A percentile compares a stretch with the other conserved stretches of the same genome.
These are phyloP conservation scores for Scolopax mira DNA, from an alignment of 2,113 vertebrate genomes.

Conservation along the genomic window DNA sequence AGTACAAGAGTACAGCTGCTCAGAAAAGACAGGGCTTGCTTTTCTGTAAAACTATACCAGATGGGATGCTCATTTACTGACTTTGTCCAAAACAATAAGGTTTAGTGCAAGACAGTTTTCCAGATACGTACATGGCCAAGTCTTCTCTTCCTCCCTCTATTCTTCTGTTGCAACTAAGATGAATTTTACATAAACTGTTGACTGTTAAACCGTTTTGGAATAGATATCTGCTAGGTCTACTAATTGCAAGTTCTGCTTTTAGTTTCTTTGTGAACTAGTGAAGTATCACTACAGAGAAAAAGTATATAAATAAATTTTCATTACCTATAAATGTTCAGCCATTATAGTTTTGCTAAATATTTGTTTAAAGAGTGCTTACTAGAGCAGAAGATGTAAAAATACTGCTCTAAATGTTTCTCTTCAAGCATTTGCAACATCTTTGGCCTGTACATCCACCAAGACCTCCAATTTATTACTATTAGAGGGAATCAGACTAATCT, in stretches of 20 bases:
- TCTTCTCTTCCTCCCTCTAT: conserved; percentile 10
- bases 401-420: not conserved
- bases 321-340: not conserved
- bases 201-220: conserved; percentile 64
- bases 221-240: not conserved
- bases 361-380: not conserved
- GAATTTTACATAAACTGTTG: conserved; percentile 55
- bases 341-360: not conserved
- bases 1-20: conserved; percentile 17
- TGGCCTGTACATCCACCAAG: not conserved
- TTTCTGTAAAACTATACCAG: conserved; percentile 57
- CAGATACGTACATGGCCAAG: conserved; percentile 57
- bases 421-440: not conserved
- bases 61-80: conserved; percentile 70
- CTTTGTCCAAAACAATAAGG: conserved; percentile 61
- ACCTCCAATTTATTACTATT: not conserved
- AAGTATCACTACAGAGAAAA: not conserved
- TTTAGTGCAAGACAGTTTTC: conserved; percentile 61
- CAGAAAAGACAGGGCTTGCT: conserved; percentile 33
- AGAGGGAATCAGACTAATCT: not conserved
- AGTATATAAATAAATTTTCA: not conserved
- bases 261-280: not conserved
- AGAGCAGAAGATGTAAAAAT: not conserved
- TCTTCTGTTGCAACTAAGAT: conserved; percentile 52
- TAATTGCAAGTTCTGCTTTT: not conserved